Evolutionary conservation across 2,113 vertebrate genomes (phyloP), one percentile per base, ranked within the genome.

Genomic region (Limnothrissa miodon): DNA sequence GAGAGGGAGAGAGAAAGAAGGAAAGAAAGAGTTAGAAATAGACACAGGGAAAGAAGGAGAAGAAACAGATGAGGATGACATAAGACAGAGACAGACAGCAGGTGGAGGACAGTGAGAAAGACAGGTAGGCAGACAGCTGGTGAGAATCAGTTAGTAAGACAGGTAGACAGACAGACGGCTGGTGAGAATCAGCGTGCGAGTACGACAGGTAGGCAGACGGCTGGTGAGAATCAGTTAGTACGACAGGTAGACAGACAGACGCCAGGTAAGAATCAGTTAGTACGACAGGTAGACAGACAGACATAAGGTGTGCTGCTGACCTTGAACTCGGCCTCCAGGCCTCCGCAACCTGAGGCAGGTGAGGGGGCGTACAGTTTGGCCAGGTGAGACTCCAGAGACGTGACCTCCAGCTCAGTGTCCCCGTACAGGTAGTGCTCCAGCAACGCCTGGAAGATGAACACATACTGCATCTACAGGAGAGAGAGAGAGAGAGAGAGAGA

Each of bases 391-490:
- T 99, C 98, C 80, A 99, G 94, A 0, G 98, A 99, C 23, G 98
- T 99, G 88, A 99, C 98, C 91, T 99, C 98, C 93, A 99, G 94
- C 93, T 99, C 98, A 0, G 98, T 99, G 93, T 99, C 98, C 53
- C 98, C 98, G 0, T 99, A 99, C 84, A 99, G 94, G 92, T 99
- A 99, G 89, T 99, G 98, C 88, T 99, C 98, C 89, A 99, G 93
- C 87, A 99, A 93, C 1, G 98, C 98, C 93, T 99, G 98, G 93
- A 99, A 99, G 86, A 99, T 99, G 92, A 99, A 99, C 82, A 99
- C 98, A 4, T 99, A 99, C 92, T 99, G 98, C 98, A 99, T 99
- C 98, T 99, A 93, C 81, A 74, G 85, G 85, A 42, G 44, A 82
- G 48, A 33, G 80, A 39, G 25, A 81, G 15, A 59, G 48, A 48